phyloP scores from a whole-genome alignment of 2,113 vertebrate species.

The Melanotaenia duboulayi region DNA sequence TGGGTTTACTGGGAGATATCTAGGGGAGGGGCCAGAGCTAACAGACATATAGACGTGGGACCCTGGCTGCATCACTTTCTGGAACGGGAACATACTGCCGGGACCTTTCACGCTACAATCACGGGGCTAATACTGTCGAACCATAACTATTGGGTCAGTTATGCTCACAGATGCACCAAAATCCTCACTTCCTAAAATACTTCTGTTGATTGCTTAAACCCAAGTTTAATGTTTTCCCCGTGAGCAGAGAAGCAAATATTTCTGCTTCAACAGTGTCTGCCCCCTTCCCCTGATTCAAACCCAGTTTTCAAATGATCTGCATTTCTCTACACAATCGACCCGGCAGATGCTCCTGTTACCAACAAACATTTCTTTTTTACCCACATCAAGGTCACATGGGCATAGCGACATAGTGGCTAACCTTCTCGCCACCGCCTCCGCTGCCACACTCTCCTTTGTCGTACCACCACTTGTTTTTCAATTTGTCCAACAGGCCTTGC shows the following conservation, averaged over 20 bases:
- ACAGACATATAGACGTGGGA: constrained; percentile 90
- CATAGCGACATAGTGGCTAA: constrained; percentile 96
- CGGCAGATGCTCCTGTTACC: constrained; percentile 97
- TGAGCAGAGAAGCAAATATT: constrained; percentile 80
- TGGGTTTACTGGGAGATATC: constrained; percentile 13
- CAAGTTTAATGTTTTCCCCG: not conserved
- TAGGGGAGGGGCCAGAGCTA: constrained; percentile 63
- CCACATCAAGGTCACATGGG: constrained; percentile 86
- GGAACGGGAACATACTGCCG: constrained; percentile 97
- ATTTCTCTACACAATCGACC: constrained; percentile 60
- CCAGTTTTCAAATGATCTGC: not conserved
- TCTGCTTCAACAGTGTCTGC: constrained; percentile 93
- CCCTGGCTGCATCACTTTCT: constrained; percentile 93
- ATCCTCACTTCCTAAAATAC: not conserved
- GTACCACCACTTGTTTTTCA: constrained; percentile 99
- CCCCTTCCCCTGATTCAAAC: constrained; percentile 23
- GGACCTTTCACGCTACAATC: constrained; percentile 82
- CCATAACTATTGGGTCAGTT: constrained; percentile 88
- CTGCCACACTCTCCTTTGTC: constrained; percentile 99
- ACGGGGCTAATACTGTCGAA: constrained; percentile 89
- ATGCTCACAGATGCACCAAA: not conserved
- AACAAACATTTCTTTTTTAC: constrained; percentile 87
- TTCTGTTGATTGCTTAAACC: not conserved
- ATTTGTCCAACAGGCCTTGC: constrained; percentile 99
- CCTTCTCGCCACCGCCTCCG: constrained; percentile 99